Evolutionary conservation across 2,888 invertebrate species (phyloP).

Genomic region (Papilio demoleus): DNA sequence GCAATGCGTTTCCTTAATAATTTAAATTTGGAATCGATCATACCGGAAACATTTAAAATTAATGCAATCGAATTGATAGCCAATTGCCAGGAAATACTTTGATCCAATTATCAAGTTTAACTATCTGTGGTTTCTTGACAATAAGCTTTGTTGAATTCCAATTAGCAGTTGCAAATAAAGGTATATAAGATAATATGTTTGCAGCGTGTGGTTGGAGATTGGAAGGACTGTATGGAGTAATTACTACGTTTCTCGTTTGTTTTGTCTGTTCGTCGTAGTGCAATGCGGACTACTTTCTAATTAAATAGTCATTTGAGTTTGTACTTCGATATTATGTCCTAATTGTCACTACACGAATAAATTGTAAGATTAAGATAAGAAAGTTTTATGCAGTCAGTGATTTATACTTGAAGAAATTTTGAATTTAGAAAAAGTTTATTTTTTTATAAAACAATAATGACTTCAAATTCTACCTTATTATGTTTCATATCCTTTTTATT

Average conservation of each 20-base stretch:
- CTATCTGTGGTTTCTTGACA: conserved; percentile 21
- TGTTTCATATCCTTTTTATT: too few species aligned
- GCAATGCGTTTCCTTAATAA: not conserved
- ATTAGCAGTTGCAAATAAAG: conserved; percentile 39
- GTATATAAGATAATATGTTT: conserved; percentile 34
- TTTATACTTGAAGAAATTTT: too few species aligned
- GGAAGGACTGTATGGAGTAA: conserved; percentile 43
- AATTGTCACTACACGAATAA: too few species aligned
- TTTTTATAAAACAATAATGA: too few species aligned
- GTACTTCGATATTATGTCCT: too few species aligned
- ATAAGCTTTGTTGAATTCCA: conserved; percentile 3
- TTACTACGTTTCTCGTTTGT: conserved; percentile 44
- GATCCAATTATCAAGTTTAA: conserved; percentile 7
- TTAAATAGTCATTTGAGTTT: conserved; percentile 22
- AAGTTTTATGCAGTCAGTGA: too few species aligned
- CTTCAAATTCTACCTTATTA: too few species aligned
- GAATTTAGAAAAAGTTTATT: too few species aligned
- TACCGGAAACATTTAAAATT: conserved; percentile 7
- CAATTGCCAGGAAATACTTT: not conserved
- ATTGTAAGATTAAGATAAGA: too few species aligned
- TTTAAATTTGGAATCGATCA: not conserved
- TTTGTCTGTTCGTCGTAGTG: conserved; percentile 42
- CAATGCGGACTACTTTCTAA: conserved; percentile 18
- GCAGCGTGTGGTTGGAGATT: conserved; percentile 38
- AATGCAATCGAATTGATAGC: not conserved